Evolutionary conservation across 2,113 vertebrate genomes (phyloP).

Genomic region (Pedetes capensis): DNA sequence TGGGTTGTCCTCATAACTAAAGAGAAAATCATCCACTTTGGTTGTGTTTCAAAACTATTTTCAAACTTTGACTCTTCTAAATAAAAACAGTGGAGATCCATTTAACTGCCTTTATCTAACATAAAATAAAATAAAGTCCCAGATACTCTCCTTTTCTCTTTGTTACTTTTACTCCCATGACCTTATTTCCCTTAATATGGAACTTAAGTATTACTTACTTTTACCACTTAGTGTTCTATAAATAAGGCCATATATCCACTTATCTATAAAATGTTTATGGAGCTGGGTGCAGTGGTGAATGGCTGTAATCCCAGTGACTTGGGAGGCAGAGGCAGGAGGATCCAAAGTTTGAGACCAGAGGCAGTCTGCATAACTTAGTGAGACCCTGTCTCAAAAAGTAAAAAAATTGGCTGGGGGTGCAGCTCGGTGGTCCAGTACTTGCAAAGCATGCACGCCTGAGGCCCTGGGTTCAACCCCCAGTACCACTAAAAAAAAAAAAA

Average conservation of each 20-base stretch:
- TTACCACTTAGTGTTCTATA: not conserved
- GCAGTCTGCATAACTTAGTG: too few relatives aligned
- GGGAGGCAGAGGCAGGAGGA: too few relatives aligned
- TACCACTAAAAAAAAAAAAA: too few relatives aligned
- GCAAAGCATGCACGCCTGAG: too few relatives aligned
- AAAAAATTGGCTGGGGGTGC: too few relatives aligned
- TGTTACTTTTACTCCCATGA: not conserved
- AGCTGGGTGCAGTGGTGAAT: too few relatives aligned
- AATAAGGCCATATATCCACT: not conserved
- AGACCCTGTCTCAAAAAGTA: too few relatives aligned
- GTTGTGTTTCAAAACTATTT: not conserved
- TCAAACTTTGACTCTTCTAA: not conserved
- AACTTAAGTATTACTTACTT: not conserved
- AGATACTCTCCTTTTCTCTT: not conserved
- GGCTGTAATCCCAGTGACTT: too few relatives aligned
- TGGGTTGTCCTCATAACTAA: slow-evolving; percentile 1
- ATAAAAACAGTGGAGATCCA: not conserved
- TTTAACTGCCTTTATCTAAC: not conserved
- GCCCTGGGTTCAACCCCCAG: too few relatives aligned
- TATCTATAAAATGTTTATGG: not conserved
- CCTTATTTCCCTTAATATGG: not conserved
- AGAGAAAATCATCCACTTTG: not conserved
- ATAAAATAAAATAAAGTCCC: not conserved
- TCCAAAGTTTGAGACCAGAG: too few relatives aligned
- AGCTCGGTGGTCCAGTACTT: too few relatives aligned